Conservation (phyloP, 2,113 vertebrate genomes). For the Ahaetulla prasina region DNA sequence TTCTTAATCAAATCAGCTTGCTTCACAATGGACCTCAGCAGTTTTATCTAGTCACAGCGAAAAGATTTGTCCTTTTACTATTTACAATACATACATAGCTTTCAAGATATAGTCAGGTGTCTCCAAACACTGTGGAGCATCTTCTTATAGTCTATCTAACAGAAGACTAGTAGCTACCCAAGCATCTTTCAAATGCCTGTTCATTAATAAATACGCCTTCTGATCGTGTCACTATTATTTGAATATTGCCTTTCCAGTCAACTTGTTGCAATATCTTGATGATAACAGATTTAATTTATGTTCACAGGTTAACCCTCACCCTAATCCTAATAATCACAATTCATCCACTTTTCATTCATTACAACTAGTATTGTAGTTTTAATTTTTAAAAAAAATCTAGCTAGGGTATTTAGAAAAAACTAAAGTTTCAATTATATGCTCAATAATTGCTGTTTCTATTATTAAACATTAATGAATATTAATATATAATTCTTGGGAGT, state of each 20-base stretch:
- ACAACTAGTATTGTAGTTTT: not conserved
- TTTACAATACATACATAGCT: not conserved
- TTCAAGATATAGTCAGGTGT: not conserved
- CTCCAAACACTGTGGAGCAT: not conserved
- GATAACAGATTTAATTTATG: not conserved
- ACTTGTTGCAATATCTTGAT: not conserved
- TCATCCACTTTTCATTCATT: not conserved
- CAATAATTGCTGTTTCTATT: not conserved
- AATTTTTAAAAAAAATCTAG: not conserved
- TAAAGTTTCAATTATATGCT: not conserved
- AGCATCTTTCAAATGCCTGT: not conserved
- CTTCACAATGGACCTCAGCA: not conserved
- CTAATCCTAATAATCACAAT: not conserved
- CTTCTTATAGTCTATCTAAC: not conserved
- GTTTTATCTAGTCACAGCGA: not conserved
- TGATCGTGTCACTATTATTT: not conserved
- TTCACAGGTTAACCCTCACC: not conserved
- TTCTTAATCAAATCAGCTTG: not conserved
- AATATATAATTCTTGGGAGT: not conserved
- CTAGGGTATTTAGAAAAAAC: not conserved
- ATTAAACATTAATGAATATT: not conserved
- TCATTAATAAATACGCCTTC: not conserved
- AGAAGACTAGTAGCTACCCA: not conserved
- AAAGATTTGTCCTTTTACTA: not conserved
- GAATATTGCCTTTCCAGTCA: not conserved